Base-by-base conservation (phyloP, 2,797 vertebrate genomes). In the Siniperca undulata region DNA sequence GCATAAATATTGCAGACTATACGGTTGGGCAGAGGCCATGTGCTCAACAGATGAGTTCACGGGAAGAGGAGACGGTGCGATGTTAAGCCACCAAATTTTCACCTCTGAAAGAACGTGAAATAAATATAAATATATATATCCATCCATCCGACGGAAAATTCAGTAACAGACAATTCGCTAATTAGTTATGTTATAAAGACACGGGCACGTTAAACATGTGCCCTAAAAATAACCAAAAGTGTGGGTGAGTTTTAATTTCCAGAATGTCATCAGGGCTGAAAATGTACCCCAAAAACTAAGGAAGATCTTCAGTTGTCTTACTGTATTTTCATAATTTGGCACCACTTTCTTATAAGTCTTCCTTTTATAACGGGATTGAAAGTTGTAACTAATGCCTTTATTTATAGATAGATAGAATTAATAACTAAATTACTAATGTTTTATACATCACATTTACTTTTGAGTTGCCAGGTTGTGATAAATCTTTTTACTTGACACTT, bases 31-130 rank as follows among this genome's bases (percentile, higher is more conserved):
- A 6, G 30, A 36, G 75, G 58, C 80, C 92, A 89, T 83, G 74
- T 91, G 86, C 83, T 80, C 42, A 75, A 30, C 88, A 92, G 77
- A 88, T 87, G 74, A 9, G 40, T 52, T 74, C 50, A 53, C 58
- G 24, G 42, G 50, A 59, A 14, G 27, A 14, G n/a, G 27, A 42
- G 27, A 34, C 60, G 3, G 1, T 14, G 20, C 4, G 22, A 65
- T 19, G 53, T 53, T 34, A 61, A 27, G 20, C 36, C 44, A 76
- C 46, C 12, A 55, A 34, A 44, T 30, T 5, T 27, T 52, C 10
- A 55, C 7, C 7, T 59, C 34, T 70, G 0, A 27, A 81, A 36
- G 20, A 27, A 14, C n/a, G 5, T 11, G 0, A 52, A 14, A 61
- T 24, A 0, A 1, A 30, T 30, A 61, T 24, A 0, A 1, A 30